Evolutionary conservation across 92 coral and sea anemone species (phyloP), one percentile per base, ranked within the genome.

Genomic region (Parazoanthus swiftii): DNA sequence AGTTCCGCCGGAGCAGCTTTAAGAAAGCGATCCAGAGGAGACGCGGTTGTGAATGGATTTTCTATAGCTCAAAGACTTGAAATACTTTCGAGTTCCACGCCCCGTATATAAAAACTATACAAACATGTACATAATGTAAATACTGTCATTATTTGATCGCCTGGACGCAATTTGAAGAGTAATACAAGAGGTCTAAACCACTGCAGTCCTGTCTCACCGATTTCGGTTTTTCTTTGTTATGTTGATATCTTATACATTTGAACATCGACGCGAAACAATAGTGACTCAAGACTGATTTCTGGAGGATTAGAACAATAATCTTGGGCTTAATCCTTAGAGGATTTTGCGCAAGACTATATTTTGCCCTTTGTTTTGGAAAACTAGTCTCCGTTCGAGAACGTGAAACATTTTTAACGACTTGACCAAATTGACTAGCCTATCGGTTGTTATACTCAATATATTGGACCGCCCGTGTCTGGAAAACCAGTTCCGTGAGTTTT

Each of bases 1-100:
- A 86, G 81, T 85, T 85, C 94, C 37, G 71, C 81, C 66, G 88
- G 88, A 26, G 91, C 88, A 7, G 81, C 91, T 26, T 70, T 91
- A 21, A 91, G 96, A 76, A 92, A 94, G 54, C 67, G 89, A 16
- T 74, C 92, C 23, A 85, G 90, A 14, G 93, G 90, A 46, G 94
- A 92, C 82, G 90, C 94, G 15, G 93, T 97, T 63, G 99, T 97
- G 33, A 97, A 97, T 85, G 99, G 99, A 0, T 95, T 97, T 77
- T 95, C 98, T 9, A 96, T 97, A 6, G 95, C 98, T 39, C 99
- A 97, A 74, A 95, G 99, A 91, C 93, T 97, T 15, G 98, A 91
- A 83, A 95, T 97, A 44, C 78, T 97, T 20, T 97, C 99, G 6
- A 88, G 93, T 36, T 71, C 87, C 3, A 18, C 87, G 16, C 66